phyloP scores from a whole-genome alignment of 2,888 invertebrate species.

The Aspidiotus destructor region DNA sequence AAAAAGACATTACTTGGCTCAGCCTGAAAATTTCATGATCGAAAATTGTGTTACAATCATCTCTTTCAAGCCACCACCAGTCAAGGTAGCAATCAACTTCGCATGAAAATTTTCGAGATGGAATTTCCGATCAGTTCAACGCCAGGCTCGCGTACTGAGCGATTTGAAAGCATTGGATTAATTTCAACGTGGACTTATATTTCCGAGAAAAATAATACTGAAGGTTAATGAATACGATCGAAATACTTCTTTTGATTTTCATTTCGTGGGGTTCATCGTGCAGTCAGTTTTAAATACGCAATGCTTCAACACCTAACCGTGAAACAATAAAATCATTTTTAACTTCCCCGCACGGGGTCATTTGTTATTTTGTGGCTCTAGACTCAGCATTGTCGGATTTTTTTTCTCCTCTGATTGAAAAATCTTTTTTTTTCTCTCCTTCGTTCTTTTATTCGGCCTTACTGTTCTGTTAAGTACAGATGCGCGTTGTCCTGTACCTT shows the following conservation, averaged over 20 bases:
- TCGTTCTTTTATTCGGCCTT: neutral
- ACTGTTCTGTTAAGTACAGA: constrained; percentile 10
- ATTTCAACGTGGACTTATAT: no score
- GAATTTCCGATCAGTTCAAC: no score
- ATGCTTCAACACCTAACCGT: constrained; percentile 27
- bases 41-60: no score
- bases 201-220: no score
- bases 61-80: no score
- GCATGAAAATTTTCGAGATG: no score
- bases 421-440: constrained; percentile 5
- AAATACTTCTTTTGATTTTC: constrained; percentile 1
- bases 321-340: constrained; percentile 28
- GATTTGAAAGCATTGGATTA: no score
- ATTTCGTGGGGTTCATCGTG: constrained; percentile 16
- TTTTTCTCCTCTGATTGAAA: constrained; percentile 8
- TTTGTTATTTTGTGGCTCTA: constrained; percentile 24
- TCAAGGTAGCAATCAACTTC: no score
- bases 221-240: no score
- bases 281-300: constrained; percentile 27
- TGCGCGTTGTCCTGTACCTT: constrained; percentile 12
- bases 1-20: no score
- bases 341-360: constrained; percentile 27
- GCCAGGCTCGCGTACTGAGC: no score
- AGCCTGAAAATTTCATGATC: no score
- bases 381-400: constrained; percentile 11